phyloP scores from a whole-genome alignment of 2,113 vertebrate species.

The Kryptolebias marmoratus region DNA sequence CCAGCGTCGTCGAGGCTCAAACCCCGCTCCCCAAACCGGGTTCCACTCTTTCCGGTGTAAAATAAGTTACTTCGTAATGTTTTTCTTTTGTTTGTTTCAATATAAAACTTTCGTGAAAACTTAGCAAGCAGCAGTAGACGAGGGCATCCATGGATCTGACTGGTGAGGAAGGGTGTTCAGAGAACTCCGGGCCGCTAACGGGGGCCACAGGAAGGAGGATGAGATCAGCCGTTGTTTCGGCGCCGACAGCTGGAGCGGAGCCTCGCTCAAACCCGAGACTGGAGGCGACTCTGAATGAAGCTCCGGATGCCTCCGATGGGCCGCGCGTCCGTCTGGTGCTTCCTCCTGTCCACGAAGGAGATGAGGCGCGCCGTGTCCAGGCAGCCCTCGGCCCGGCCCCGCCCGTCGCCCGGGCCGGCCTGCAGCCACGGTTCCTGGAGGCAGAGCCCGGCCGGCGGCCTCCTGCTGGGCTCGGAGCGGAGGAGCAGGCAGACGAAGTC shows the following conservation, averaged over 20 bases:
- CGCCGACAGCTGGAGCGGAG: background rate
- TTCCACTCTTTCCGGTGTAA: constrained; percentile 60
- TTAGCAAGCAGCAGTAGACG: constrained; percentile 90
- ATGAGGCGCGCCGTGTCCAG: constrained; percentile 95
- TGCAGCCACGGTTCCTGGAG: constrained; percentile 96
- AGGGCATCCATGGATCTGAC: constrained; percentile 79
- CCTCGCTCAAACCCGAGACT: constrained; percentile 82
- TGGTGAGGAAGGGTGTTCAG: constrained; percentile 60
- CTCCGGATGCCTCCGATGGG: constrained; percentile 91
- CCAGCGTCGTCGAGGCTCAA: constrained; percentile 67
- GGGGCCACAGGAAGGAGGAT: constrained; percentile 89
- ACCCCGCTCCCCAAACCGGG: constrained; percentile 76
- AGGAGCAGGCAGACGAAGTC: constrained; percentile 93
- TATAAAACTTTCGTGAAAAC: constrained; percentile 76
- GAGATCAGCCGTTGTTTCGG: constrained; percentile 78
- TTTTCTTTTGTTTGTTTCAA: constrained; percentile 69
- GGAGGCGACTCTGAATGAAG: constrained; percentile 93
- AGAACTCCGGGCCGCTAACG: constrained; percentile 59
- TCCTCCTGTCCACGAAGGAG: constrained; percentile 96
- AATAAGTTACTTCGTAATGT: constrained; percentile 70
- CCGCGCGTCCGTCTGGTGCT: constrained; percentile 95
- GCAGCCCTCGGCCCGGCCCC: constrained; percentile 77
- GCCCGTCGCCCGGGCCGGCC: constrained; percentile 67
- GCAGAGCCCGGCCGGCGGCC: constrained; percentile 87
- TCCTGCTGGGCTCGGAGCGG: constrained; percentile 86